Conservation (phyloP, 2,888 invertebrate genomes). For the Atrina japonica region DNA sequence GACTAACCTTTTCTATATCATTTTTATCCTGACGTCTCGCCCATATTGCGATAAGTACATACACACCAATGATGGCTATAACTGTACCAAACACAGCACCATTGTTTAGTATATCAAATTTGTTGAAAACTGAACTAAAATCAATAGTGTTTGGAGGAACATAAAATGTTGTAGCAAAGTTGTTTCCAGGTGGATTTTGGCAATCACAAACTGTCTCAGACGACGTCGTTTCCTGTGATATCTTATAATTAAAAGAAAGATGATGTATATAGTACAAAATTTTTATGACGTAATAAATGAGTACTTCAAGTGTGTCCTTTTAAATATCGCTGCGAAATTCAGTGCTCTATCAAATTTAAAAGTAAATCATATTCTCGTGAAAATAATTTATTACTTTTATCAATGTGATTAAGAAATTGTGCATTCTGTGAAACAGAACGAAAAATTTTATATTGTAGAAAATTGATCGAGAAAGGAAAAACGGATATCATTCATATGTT, state of each 20-base stretch:
- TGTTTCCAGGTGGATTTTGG: slow-evolving; percentile 29
- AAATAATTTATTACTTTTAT: too few species aligned
- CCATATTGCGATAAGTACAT: slow-evolving; percentile 68
- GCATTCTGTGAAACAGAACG: too few species aligned
- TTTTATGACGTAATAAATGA: background rate
- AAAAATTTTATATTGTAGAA: too few species aligned
- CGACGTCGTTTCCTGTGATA: slow-evolving; percentile 20
- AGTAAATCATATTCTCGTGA: too few species aligned
- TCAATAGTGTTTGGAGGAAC: slow-evolving; percentile 78
- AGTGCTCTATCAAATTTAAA: too few species aligned
- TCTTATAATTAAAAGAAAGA: too few species aligned
- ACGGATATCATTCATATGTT: too few species aligned
- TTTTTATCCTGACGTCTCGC: slow-evolving; percentile 73
- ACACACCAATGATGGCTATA: slow-evolving; percentile 65
- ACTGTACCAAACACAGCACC: slow-evolving; percentile 78
- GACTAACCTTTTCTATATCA: slow-evolving; percentile 60
- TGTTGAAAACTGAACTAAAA: slow-evolving; percentile 73
- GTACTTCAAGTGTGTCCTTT: too few species aligned
- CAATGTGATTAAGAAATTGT: too few species aligned
- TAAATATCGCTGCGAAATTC: too few species aligned
- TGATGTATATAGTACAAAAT: background rate
- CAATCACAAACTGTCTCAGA: slow-evolving; percentile 38
- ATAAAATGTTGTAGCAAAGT: slow-evolving; percentile 60
- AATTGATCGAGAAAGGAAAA: too few species aligned
- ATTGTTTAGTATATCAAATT: slow-evolving; percentile 75